phyloP scores from a whole-genome alignment of 2,888 invertebrate species.

The Scaptodrosophila latifasciaeformis region DNA sequence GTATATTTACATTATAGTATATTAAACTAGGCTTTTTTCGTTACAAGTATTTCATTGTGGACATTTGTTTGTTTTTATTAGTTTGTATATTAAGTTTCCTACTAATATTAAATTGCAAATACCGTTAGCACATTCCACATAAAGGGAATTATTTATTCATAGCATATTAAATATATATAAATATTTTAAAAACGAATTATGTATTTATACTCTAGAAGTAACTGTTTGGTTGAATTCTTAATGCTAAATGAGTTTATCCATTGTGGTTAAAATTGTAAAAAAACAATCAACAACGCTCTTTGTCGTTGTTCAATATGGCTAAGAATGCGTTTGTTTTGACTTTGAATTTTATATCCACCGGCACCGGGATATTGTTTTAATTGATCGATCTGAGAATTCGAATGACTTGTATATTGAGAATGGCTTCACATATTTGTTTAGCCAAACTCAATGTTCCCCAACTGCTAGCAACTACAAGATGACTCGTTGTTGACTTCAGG shows the following conservation, averaged over 20 bases:
- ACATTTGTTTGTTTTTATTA: too few species aligned
- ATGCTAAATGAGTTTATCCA: conserved; percentile 37
- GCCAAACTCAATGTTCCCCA: conserved; percentile 71
- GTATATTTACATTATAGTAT: too few species aligned
- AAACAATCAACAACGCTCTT: conserved; percentile 19
- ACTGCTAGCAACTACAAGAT: conserved; percentile 73
- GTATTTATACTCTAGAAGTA: too few species aligned
- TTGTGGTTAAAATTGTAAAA: conserved; percentile 48
- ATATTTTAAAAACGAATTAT: too few species aligned
- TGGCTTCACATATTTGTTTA: conserved; percentile 36
- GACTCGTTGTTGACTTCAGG: conserved; percentile 76
- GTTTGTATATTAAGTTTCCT: too few species aligned
- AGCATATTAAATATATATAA: too few species aligned
- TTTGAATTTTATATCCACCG: too few species aligned
- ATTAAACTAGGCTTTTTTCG: too few species aligned
- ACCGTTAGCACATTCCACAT: conserved; percentile 17
- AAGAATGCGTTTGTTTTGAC: conserved; percentile 26
- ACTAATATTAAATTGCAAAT: background rate
- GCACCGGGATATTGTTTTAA: too few species aligned
- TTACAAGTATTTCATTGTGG: background rate
- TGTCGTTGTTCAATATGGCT: conserved; percentile 9
- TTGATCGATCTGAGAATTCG: too few species aligned
- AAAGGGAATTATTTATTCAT: conserved; percentile 31
- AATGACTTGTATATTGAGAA: conserved; percentile 48
- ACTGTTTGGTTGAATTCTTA: conserved; percentile 50